Evolutionary conservation across 2,888 invertebrate genomes (phyloP).

Genomic region (Parelbella ahira): DNA sequence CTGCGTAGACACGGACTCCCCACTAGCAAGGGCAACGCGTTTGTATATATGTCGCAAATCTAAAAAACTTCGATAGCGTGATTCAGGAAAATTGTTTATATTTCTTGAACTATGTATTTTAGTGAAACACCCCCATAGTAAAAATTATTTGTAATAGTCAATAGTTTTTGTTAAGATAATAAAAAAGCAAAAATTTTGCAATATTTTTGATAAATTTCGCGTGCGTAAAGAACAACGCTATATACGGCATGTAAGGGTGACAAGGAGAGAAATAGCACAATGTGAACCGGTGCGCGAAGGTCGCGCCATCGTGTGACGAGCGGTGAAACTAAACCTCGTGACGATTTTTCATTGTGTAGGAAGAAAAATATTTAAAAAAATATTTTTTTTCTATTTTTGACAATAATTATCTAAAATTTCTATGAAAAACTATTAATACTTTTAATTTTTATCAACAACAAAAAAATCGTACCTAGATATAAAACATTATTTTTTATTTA

Average conservation of each 20-base stretch:
- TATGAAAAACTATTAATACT: too few relatives aligned
- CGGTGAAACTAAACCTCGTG: slow-evolving; percentile 1
- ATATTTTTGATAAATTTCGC: neutral
- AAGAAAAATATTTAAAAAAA: too few relatives aligned
- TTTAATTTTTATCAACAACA: too few relatives aligned
- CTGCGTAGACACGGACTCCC: slow-evolving; percentile 56
- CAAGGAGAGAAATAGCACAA: slow-evolving; percentile 5
- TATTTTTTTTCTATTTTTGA: too few relatives aligned
- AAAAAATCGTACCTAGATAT: too few relatives aligned
- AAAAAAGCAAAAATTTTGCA: slow-evolving; percentile 2
- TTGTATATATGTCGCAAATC: slow-evolving; percentile 32
- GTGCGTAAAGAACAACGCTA: slow-evolving; percentile 15
- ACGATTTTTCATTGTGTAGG: too few relatives aligned
- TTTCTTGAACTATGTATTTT: neutral
- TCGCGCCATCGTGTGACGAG: slow-evolving; percentile 10
- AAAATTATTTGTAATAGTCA: neutral
- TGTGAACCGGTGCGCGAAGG: slow-evolving; percentile 4
- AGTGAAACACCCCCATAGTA: neutral
- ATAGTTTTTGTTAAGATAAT: neutral
- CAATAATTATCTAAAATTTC: too few relatives aligned
- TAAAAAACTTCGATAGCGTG: slow-evolving; percentile 39
- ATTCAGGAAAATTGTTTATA: slow-evolving; percentile 31
- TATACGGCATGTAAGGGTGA: slow-evolving; percentile 10
- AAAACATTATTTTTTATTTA: too few relatives aligned
- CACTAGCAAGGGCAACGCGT: rapidly evolving